Evolutionary conservation across 2,888 invertebrate genomes (phyloP).

Genomic region (Lasioglossum morio): DNA sequence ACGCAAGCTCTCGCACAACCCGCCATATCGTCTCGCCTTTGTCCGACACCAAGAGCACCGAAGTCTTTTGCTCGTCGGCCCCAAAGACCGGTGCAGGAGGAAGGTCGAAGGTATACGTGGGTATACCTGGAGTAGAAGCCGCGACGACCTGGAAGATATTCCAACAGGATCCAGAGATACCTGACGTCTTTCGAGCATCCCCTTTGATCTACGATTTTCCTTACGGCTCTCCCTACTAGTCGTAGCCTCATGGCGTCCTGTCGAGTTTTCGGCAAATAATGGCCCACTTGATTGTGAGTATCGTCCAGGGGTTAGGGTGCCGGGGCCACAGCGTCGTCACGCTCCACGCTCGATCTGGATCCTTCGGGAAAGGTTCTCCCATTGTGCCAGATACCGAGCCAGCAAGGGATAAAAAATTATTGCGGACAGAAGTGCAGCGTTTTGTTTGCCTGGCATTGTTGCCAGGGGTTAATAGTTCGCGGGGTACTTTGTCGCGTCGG

Average conservation of each 20-base stretch:
- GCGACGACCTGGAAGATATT: conserved; percentile 7
- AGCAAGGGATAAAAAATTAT: conserved; percentile 65
- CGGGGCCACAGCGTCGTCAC: conserved; percentile 53
- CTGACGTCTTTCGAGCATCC: conserved; percentile 50
- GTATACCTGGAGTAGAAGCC: conserved; percentile 58
- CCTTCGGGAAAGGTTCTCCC: conserved; percentile 53
- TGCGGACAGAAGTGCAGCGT: conserved; percentile 65
- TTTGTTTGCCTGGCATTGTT: conserved; percentile 69
- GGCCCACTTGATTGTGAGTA: conserved; percentile 70
- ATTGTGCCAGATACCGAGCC: conserved; percentile 61
- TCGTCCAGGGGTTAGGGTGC: conserved; percentile 59
- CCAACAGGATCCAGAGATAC: conserved; percentile 24
- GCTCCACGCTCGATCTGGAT: conserved; percentile 63
- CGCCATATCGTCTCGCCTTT: conserved; percentile 65
- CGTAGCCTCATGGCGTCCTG: conserved; percentile 26
- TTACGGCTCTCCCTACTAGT: background rate
- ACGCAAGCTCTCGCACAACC: conserved; percentile 54
- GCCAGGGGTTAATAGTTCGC: conserved; percentile 66
- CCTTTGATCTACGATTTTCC: conserved; percentile 51
- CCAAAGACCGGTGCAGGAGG: conserved; percentile 56
- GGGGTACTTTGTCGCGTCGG: conserved; percentile 59
- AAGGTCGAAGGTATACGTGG: conserved; percentile 52
- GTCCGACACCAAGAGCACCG: conserved; percentile 61
- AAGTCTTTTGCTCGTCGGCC: conserved; percentile 55
- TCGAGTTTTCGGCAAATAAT: conserved; percentile 74